A percentile compares a stretch with the other conserved stretches of the same genome.
These are phyloP conservation scores for Hylyphantes graminicola DNA, from an alignment of 1,140 invertebrate species.

Conservation along the genomic window DNA sequence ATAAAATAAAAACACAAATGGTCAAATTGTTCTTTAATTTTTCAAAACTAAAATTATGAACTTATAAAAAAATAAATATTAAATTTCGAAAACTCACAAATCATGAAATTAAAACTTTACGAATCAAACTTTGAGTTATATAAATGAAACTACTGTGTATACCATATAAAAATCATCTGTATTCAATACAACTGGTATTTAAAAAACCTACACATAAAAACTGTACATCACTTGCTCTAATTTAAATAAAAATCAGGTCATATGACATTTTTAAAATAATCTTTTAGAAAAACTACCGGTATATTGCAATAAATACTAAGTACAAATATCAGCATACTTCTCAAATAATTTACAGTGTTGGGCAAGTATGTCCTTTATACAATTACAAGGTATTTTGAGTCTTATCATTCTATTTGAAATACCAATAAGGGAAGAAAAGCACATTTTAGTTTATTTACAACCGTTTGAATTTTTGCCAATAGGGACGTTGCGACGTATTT, in stretches of 20 bases:
- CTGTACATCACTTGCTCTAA: conserved; percentile 48
- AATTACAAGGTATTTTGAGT: too few species aligned
- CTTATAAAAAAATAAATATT: background rate
- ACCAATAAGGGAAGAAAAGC: too few species aligned
- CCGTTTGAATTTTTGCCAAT: too few species aligned
- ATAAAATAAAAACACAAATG: too few species aligned
- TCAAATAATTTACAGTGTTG: conserved; percentile 1
- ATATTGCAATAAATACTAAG: conserved; percentile 54
- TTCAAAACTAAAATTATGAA: background rate
- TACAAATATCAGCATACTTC: conserved; percentile 2
- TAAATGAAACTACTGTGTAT: conserved; percentile 41
- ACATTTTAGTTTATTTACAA: too few species aligned
- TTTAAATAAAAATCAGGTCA: conserved; percentile 54
- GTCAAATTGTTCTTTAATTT: background rate
- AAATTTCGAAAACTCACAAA: background rate
- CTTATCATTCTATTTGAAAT: too few species aligned
- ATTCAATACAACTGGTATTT: conserved; percentile 42
- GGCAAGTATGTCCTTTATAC: background rate
- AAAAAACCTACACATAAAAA: conserved; percentile 52
- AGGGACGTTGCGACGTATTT: too few species aligned
- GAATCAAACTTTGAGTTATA: conserved; percentile 10
- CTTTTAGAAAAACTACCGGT: conserved; percentile 36
- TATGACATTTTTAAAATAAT: conserved; percentile 51
- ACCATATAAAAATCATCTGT: conserved; percentile 32
- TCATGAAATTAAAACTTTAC: background rate